Base-by-base conservation (phyloP, 1,140 invertebrate genomes). In the Neodiprion pinetum region DNA sequence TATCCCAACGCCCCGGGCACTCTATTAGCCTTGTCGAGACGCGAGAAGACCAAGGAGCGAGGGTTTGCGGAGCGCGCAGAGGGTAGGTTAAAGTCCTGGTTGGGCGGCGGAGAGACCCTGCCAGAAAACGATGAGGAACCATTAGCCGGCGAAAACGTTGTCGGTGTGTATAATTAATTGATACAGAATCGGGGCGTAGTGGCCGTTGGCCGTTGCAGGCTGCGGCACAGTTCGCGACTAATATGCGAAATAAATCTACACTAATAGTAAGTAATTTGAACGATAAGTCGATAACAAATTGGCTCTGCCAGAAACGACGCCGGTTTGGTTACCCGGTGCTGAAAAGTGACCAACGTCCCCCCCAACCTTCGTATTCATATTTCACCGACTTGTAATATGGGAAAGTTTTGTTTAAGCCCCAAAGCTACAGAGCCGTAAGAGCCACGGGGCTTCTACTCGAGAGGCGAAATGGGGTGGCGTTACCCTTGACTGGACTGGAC, bases 201-300 rank as follows among this genome's bases (percentile, higher is more conserved):
- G 80, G 82, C 82, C 81, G 84, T 84, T 78, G 73, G 71, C 75
- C 76, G 74, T 40, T 40, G 77, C 28, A 40, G 28, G 28, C 28
- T 40, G 28, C 28, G 28, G 28, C 5, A 40, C 2, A 40, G 28
- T 40, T 40, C 28, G 80, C 70, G 82, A 86, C 85, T 88, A 88
- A 88, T 88, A 87, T 77, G 83, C 75, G 81, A 84, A 88, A 88
- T 88, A 88, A 88, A 88, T 88, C 87, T 88, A 85, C 82, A 84
- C 86, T 88, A 88, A 88, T 88, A 85, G 87, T 87, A 88, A 88
- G 87, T 87, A 86, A 84, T 85, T 85, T 85, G 85, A 83, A 82
- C 85, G 85, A 88, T 88, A 88, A 88, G 86, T 88, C 87, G 87
- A 88, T 88, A 88, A 88, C 86, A 88, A 88, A 88, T 88, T 87